phyloP scores from a whole-genome alignment of 2,888 invertebrate genomes.

The Chesias legatella region DNA sequence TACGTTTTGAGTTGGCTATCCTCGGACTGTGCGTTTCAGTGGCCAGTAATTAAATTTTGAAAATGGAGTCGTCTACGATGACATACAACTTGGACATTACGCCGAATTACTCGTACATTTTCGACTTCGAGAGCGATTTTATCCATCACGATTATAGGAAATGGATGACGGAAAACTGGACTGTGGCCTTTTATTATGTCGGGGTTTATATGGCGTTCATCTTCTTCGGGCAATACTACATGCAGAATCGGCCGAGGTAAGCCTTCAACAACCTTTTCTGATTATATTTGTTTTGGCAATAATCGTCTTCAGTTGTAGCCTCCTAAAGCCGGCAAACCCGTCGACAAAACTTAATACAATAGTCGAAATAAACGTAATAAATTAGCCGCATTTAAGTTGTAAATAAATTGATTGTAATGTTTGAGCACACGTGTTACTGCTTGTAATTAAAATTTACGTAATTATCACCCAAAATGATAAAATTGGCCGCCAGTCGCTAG shows the following conservation, averaged over 20 bases:
- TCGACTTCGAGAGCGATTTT: conserved; percentile 97
- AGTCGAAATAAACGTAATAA: too few relatives aligned
- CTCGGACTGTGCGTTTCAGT: conserved; percentile 45
- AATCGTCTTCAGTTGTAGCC: too few relatives aligned
- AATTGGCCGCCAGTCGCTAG: too few relatives aligned
- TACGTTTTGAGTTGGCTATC: conserved; percentile 37
- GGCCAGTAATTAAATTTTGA: conserved; percentile 37
- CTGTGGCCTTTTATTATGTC: conserved; percentile 92
- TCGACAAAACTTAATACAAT: too few relatives aligned
- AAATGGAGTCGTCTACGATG: conserved; percentile 66
- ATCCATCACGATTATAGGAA: conserved; percentile 92
- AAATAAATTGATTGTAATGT: too few relatives aligned
- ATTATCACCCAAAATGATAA: too few relatives aligned
- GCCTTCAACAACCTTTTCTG: too few relatives aligned
- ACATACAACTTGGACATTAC: conserved; percentile 80
- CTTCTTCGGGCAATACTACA: conserved; percentile 95
- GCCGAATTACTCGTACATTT: conserved; percentile 95
- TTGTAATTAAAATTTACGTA: too few relatives aligned
- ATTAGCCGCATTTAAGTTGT: too few relatives aligned
- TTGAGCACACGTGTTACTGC: too few relatives aligned
- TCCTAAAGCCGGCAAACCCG: too few relatives aligned
- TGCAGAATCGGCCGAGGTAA: conserved; percentile 93
- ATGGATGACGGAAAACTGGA: conserved; percentile 99
- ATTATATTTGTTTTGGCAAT: not conserved
- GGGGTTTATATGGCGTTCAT: conserved; percentile 96